phyloP scores from a whole-genome alignment of 1,140 invertebrate species.

The Maconellicoccus hirsutus region DNA sequence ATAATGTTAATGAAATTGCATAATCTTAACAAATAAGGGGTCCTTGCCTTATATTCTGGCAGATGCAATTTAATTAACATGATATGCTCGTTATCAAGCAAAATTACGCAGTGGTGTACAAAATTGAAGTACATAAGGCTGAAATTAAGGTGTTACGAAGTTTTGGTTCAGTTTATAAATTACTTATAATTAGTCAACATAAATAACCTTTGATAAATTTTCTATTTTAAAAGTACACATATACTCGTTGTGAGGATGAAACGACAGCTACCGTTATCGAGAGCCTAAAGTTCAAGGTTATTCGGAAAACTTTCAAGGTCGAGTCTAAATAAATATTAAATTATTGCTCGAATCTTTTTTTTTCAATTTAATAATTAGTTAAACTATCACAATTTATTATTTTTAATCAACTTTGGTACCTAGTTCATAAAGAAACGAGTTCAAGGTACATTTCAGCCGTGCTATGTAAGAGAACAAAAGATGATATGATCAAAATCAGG shows the following conservation, averaged over 20 bases:
- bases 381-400: too few species aligned
- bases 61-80: conserved; percentile 9
- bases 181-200: not conserved
- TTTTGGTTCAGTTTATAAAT: not conserved
- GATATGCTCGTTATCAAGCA: not conserved
- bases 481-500: not conserved
- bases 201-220: not conserved
- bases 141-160: too few species aligned
- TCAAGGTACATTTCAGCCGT: too few species aligned
- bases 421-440: too few species aligned
- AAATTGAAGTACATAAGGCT: not conserved
- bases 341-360: too few species aligned
- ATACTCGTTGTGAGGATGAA: not conserved
- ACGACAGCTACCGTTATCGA: too few species aligned
- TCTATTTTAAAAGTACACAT: not conserved
- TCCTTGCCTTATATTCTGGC: not conserved
- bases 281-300: too few species aligned
- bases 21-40: conserved; percentile 1
- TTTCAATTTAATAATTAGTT: too few species aligned
- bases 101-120: not conserved
- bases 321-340: too few species aligned
- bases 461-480: too few species aligned
- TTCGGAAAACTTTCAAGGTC: too few species aligned
- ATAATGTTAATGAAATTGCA: conserved; percentile 9
- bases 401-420: too few species aligned